Evolutionary conservation across 1,140 invertebrate species (phyloP).

Genomic region (Sminthurides bifidus): DNA sequence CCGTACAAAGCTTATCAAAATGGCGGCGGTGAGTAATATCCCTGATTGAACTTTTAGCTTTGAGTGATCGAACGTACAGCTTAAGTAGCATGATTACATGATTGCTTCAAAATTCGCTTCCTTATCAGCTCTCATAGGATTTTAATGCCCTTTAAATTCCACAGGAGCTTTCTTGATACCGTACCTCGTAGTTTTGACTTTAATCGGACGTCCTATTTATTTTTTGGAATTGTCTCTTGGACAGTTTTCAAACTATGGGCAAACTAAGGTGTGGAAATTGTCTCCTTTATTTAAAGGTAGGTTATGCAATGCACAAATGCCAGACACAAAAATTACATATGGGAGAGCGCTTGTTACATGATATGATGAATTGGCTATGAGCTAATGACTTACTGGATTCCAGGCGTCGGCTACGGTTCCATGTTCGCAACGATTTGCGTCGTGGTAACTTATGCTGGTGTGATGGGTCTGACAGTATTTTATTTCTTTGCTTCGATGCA

Average conservation of each 20-base stretch:
- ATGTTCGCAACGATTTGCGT: constrained; percentile 33
- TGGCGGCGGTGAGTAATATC: constrained; percentile 41
- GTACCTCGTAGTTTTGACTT: constrained; percentile 46
- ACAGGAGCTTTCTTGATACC: constrained; percentile 50
- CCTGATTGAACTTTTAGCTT: too few species aligned
- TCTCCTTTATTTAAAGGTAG: constrained; percentile 37
- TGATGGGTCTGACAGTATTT: constrained; percentile 35
- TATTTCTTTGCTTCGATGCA: constrained; percentile 22
- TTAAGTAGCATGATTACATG: too few species aligned
- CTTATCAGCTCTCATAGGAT: too few species aligned
- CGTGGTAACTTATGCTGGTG: constrained; percentile 37
- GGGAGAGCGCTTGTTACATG: background rate
- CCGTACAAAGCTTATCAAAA: constrained; percentile 40
- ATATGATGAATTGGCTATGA: background rate
- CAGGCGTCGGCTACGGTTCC: constrained; percentile 40
- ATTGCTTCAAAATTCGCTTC: too few species aligned
- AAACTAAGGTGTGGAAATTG: constrained; percentile 36
- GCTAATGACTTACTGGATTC: background rate
- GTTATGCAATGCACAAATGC: background rate
- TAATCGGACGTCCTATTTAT: constrained; percentile 45
- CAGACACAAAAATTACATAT: background rate
- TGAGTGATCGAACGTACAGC: too few species aligned
- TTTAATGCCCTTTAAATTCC: too few species aligned
- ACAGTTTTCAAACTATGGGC: constrained; percentile 40
- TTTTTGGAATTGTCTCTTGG: constrained; percentile 44